phyloP scores from a whole-genome alignment of 1,140 invertebrate genomes.

The Ips nitidus region DNA sequence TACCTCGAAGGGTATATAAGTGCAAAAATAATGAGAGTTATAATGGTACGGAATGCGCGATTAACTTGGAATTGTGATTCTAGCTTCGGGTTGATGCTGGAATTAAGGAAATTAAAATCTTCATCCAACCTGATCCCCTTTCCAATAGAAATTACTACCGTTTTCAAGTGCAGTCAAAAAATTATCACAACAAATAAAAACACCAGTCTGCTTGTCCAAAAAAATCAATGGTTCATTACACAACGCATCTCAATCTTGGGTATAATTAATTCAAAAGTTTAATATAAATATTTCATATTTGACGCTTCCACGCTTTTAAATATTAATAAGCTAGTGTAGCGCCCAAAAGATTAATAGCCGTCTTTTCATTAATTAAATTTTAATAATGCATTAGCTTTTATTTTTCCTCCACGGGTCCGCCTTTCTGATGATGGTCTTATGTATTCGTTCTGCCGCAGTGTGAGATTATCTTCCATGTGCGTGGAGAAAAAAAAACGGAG shows the following conservation, averaged over 20 bases:
- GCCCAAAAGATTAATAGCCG: slow-evolving; percentile 20
- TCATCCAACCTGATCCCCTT: too few relatives aligned
- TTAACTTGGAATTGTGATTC: background rate
- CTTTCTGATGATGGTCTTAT: background rate
- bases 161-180: background rate
- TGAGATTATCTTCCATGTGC: too few relatives aligned
- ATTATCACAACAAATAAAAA: slow-evolving; percentile 8
- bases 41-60: slow-evolving; percentile 8
- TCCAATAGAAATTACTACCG: too few relatives aligned
- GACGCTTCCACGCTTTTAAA: slow-evolving; percentile 16
- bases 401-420: background rate
- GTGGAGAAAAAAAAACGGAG: too few relatives aligned
- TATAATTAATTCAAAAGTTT: slow-evolving; percentile 25
- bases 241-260: background rate
- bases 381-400: slow-evolving; percentile 26
- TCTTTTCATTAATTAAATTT: slow-evolving; percentile 25
- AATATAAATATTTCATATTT: slow-evolving; percentile 25
- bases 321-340: slow-evolving; percentile 20
- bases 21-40: slow-evolving; percentile 17
- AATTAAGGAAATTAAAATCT: too few relatives aligned
- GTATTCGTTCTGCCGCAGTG: too few relatives aligned
- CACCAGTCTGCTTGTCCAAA: background rate
- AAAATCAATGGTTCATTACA: slow-evolving; percentile 17
- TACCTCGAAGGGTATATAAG: slow-evolving; percentile 2
- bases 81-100: too few relatives aligned